These are phyloP conservation scores for Aegotheles bennettii DNA, from an alignment of 2,113 vertebrate genomes.

Conservation along the genomic window DNA sequence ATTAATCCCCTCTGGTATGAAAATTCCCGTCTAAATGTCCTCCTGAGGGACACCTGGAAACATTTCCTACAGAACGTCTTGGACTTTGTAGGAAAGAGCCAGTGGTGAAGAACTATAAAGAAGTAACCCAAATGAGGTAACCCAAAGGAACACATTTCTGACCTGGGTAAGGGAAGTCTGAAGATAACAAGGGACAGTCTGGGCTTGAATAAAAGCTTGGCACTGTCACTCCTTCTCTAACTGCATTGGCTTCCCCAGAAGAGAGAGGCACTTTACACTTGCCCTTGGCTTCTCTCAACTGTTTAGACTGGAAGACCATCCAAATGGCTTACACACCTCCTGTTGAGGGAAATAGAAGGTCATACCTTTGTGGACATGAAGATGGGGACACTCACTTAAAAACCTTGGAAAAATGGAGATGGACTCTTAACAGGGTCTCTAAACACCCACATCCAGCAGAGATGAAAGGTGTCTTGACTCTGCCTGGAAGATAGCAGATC, in stretches of 20 bases:
- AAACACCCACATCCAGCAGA: not conserved
- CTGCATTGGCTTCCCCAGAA: not conserved
- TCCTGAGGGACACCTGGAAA: not conserved
- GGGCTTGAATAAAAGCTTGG: not conserved
- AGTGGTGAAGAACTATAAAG: not conserved
- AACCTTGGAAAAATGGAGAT: not conserved
- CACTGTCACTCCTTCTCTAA: not conserved
- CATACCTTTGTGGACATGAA: not conserved
- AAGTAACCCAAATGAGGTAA: not conserved
- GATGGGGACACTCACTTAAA: not conserved
- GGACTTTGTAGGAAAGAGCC: not conserved
- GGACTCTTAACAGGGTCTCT: not conserved
- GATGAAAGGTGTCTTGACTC: fast-evolving
- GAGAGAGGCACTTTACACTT: not conserved
- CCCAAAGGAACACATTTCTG: not conserved
- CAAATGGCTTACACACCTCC: not conserved
- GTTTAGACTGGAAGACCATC: not conserved
- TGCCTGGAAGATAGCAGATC: not conserved
- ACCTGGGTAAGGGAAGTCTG: not conserved
- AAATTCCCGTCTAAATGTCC: not conserved
- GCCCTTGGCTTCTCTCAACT: not conserved
- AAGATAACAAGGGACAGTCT: not conserved
- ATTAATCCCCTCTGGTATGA: not conserved
- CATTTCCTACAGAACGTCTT: not conserved
- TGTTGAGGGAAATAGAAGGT: not conserved